Conservation (phyloP, 1,140 invertebrate genomes). For the Plectus sambesii region DNA sequence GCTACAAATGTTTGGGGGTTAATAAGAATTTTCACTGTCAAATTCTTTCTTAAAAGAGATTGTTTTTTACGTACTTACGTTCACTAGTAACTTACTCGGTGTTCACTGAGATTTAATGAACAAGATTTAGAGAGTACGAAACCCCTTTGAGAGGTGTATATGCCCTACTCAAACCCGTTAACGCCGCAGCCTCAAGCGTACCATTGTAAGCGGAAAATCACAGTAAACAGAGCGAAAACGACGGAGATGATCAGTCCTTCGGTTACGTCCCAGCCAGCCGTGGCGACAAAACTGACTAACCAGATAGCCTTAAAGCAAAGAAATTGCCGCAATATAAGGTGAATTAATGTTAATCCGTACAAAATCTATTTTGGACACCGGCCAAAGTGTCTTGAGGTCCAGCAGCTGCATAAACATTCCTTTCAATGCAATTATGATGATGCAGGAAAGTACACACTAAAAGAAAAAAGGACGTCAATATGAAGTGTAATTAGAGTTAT, state of each 20-base stretch:
- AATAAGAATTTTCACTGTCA: no score
- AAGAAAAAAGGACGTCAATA: neutral
- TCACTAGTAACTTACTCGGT: no score
- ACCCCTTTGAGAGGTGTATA: no score
- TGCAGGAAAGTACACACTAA: slow-evolving; percentile 26
- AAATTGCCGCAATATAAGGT: neutral
- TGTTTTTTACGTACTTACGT: no score
- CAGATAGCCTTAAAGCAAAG: slow-evolving; percentile 28
- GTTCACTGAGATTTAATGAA: no score
- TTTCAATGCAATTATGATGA: slow-evolving; percentile 27
- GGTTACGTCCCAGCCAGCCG: slow-evolving; percentile 33
- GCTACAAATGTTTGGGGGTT: no score
- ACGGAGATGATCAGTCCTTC: slow-evolving; percentile 31
- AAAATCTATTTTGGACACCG: slow-evolving; percentile 21
- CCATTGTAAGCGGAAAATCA: slow-evolving; percentile 38
- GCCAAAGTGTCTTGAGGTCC: slow-evolving; percentile 21
- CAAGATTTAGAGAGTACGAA: no score
- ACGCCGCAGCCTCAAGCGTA: no score
- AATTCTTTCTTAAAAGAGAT: no score
- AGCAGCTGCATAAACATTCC: slow-evolving; percentile 27
- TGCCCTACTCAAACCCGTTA: no score
- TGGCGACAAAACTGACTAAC: slow-evolving; percentile 34
- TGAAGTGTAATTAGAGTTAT: neutral
- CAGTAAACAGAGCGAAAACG: slow-evolving; percentile 32
- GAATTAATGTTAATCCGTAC: slow-evolving; percentile 3